Evolutionary conservation across 2,888 invertebrate species (phyloP).

Genomic region (Agonopterix heracliana): DNA sequence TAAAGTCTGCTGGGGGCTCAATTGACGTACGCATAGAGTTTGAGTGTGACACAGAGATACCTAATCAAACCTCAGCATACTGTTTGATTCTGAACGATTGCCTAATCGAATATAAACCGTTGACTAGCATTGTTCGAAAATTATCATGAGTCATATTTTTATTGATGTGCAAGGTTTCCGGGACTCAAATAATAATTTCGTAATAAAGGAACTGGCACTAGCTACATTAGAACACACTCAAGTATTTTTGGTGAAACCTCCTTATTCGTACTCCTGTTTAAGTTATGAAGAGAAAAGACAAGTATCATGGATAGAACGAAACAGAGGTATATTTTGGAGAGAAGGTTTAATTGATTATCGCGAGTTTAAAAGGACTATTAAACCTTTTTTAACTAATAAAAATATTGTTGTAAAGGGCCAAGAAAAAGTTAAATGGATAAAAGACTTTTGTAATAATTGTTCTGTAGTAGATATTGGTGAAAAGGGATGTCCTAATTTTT

Average conservation of each 20-base stretch:
- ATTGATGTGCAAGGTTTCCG: background rate
- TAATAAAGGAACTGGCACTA: conserved; percentile 6
- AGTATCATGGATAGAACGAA: background rate
- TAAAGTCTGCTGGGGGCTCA: background rate
- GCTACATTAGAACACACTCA: background rate
- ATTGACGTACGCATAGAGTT: conserved; percentile 27
- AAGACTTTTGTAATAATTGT: background rate
- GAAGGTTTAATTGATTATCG: background rate
- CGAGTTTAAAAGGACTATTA: background rate
- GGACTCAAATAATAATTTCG: conserved; percentile 5
- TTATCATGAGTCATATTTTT: conserved; percentile 11
- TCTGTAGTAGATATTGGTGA: too few species aligned
- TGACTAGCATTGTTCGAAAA: conserved; percentile 18
- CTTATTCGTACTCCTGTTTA: background rate
- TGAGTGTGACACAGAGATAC: conserved; percentile 18
- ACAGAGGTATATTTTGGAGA: background rate
- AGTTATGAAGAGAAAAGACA: background rate
- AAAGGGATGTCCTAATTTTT: too few species aligned
- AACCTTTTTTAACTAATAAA: background rate
- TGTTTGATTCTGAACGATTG: conserved; percentile 22
- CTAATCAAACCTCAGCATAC: conserved; percentile 16
- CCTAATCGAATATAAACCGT: conserved; percentile 21
- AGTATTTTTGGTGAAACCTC: background rate
- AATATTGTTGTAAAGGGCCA: background rate
- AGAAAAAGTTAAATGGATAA: background rate